These are phyloP conservation scores for Ormyrus nitidulus DNA, from an alignment of 2,888 invertebrate genomes.

Conservation along the genomic window DNA sequence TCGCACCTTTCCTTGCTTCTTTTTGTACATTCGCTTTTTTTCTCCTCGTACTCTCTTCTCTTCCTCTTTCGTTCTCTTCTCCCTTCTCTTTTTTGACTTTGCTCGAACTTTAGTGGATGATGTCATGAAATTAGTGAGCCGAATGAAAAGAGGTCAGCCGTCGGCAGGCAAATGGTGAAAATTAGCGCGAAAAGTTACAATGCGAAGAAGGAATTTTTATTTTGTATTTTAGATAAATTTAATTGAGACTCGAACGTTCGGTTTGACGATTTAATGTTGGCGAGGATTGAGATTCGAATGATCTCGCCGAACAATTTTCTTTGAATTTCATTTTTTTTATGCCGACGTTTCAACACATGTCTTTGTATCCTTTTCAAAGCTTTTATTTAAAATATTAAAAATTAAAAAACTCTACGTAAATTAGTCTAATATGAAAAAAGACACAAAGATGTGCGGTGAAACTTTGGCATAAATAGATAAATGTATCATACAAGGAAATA, in stretches of 20 bases:
- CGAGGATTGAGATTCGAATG: too few relatives aligned
- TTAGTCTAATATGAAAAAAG: too few relatives aligned
- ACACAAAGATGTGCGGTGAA: too few relatives aligned
- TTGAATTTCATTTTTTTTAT: background rate
- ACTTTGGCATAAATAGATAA: too few relatives aligned
- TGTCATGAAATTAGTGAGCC: slow-evolving; percentile 27
- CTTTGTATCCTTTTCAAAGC: too few relatives aligned
- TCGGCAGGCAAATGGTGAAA: slow-evolving; percentile 4
- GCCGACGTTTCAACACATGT: too few relatives aligned
- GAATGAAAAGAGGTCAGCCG: slow-evolving; percentile 30
- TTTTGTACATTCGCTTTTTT: slow-evolving; percentile 7
- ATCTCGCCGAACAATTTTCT: too few relatives aligned
- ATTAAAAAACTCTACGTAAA: too few relatives aligned
- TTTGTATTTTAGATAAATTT: background rate
- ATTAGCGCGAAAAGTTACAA: background rate
- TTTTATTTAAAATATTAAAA: too few relatives aligned
- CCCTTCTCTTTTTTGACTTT: slow-evolving; percentile 11
- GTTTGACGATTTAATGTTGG: too few relatives aligned
- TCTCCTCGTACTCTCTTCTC: background rate
- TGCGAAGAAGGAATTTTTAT: background rate
- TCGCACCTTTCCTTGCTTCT: slow-evolving; percentile 46
- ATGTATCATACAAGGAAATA: too few relatives aligned
- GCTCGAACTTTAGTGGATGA: slow-evolving; percentile 34
- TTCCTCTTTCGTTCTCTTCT: background rate
- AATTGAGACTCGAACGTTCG: background rate